Evolutionary conservation across 2,888 invertebrate species (phyloP).

Genomic region (Strigamia crassipes): DNA sequence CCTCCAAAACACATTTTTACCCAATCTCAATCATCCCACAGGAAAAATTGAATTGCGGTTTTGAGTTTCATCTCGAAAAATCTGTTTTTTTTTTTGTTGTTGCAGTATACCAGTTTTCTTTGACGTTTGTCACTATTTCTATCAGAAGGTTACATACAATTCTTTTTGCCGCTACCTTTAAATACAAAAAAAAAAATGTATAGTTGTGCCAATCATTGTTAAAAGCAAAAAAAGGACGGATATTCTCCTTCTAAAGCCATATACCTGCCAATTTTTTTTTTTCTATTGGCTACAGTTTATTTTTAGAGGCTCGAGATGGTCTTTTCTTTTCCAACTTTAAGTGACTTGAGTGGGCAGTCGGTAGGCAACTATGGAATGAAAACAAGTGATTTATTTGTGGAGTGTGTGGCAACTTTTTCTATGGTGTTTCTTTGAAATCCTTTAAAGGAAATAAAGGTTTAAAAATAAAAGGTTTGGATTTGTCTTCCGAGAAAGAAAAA

Average conservation of each 20-base stretch:
- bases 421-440: not conserved
- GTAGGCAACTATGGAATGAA: conserved; percentile 8
- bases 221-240: not conserved
- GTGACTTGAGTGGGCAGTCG: conserved; percentile 10
- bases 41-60: too few relatives aligned
- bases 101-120: not conserved
- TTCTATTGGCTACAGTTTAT: not conserved
- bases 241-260: not conserved
- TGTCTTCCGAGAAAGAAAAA: not conserved
- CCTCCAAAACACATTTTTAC: too few relatives aligned
- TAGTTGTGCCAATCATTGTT: not conserved
- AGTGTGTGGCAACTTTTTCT: not conserved
- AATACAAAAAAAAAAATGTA: not conserved
- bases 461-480: not conserved
- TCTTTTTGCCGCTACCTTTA: not conserved
- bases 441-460: conserved; percentile 2
- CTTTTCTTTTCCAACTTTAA: conserved; percentile 8
- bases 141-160: conserved; percentile 10
- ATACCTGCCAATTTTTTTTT: not conserved
- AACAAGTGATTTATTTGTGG: not conserved
- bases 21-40: too few relatives aligned
- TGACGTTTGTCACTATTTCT: conserved; percentile 10
- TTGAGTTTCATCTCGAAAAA: too few relatives aligned
- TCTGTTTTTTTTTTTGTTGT: not conserved
- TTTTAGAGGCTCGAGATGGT: conserved; percentile 4